A percentile compares a stretch with the other conserved stretches of the same genome.
Conservation (phyloP, 2,888 invertebrate species). For the Diplazon laetatorius region DNA sequence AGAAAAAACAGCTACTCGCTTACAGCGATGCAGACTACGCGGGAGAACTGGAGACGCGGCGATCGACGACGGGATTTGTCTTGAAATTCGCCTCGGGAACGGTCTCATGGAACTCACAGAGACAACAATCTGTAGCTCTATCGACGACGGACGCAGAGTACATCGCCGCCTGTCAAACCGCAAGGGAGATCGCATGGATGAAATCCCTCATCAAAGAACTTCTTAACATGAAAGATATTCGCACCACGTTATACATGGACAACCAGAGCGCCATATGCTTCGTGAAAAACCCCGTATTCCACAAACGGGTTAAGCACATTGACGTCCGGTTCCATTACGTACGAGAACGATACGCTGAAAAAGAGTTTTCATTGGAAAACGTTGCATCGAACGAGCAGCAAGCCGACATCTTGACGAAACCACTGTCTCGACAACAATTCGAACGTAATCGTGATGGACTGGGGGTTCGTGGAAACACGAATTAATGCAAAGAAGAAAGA, state of each 20-base stretch:
- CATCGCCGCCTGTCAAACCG: slow-evolving; percentile 69
- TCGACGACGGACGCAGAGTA: slow-evolving; percentile 72
- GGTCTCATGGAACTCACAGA: slow-evolving; percentile 46
- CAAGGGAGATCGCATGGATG: slow-evolving; percentile 70
- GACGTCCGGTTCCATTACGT: slow-evolving; percentile 39
- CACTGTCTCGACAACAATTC: slow-evolving; percentile 34
- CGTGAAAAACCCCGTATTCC: slow-evolving; percentile 13
- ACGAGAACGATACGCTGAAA: slow-evolving; percentile 23
- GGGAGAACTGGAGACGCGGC: slow-evolving; percentile 44
- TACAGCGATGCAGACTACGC: slow-evolving; percentile 57
- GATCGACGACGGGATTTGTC: slow-evolving; percentile 49
- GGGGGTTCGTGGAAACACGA: background rate
- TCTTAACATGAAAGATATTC: slow-evolving; percentile 41
- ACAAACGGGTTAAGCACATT: slow-evolving; percentile 44
- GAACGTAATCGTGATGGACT: slow-evolving; percentile 2
- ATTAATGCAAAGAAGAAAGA: slow-evolving; percentile 10
- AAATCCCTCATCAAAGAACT: slow-evolving; percentile 65
- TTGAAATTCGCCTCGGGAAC: slow-evolving; percentile 23
- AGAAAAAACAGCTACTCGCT: slow-evolving; percentile 22
- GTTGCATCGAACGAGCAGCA: slow-evolving; percentile 32
- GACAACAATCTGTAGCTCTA: slow-evolving; percentile 12
- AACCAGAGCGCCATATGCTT: slow-evolving; percentile 62
- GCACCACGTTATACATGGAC: slow-evolving; percentile 63
- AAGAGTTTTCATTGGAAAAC: slow-evolving; percentile 15
- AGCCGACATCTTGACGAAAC: slow-evolving; percentile 27